Evolutionary conservation across 2,113 vertebrate species (phyloP).

Genomic region (Petaurus breviceps): DNA sequence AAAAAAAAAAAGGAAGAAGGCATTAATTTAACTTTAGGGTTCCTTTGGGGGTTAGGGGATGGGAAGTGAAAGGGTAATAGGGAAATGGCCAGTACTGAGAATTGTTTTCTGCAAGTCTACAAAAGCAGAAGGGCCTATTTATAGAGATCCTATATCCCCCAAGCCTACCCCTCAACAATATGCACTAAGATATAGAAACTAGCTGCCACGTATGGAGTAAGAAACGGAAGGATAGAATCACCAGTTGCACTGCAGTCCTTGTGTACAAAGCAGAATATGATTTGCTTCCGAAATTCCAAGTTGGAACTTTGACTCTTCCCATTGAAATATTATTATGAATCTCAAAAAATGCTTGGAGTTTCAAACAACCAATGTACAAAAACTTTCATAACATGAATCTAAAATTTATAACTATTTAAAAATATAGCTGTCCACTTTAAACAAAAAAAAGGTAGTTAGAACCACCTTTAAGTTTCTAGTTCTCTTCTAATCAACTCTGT

Average conservation of each 20-base stretch:
- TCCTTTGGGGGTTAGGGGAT: background rate
- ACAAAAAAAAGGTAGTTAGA: background rate
- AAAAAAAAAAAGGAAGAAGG: background rate
- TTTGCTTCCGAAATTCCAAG: background rate
- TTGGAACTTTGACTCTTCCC: background rate
- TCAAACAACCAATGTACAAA: background rate
- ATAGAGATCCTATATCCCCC: background rate
- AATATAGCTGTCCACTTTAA: background rate
- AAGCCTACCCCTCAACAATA: background rate
- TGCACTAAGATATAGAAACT: background rate
- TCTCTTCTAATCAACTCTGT: slow-evolving; percentile 31
- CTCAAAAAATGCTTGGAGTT: background rate
- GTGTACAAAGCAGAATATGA: background rate
- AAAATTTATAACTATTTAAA: background rate
- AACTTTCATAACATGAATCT: background rate
- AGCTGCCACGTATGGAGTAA: background rate
- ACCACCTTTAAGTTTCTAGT: background rate
- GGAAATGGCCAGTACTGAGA: background rate
- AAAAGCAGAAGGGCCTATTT: background rate
- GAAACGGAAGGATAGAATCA: background rate
- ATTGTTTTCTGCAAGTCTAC: background rate
- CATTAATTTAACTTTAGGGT: background rate
- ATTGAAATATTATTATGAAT: background rate
- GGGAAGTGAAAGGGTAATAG: background rate
- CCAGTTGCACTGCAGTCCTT: background rate